Conservation (phyloP, 2,888 invertebrate species). For the Elgonia sp. region DNA sequence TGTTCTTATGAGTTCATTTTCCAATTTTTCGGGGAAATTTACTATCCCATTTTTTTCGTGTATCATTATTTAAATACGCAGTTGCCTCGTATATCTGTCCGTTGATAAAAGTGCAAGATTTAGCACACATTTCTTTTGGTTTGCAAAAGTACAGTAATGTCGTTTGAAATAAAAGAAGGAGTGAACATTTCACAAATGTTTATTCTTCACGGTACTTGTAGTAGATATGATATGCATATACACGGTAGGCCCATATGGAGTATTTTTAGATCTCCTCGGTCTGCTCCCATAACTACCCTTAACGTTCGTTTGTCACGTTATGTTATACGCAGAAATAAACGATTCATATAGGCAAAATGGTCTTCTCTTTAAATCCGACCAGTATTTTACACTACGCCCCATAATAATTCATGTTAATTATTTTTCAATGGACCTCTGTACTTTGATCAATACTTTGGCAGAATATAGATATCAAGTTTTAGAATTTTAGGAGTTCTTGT, state of each 20-base stretch:
- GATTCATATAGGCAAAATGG: slow-evolving; percentile 59
- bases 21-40: background rate
- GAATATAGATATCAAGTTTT: background rate
- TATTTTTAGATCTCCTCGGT: slow-evolving; percentile 70
- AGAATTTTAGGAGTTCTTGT: too few relatives aligned
- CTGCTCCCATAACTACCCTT: slow-evolving; percentile 73
- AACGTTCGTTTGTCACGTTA: slow-evolving; percentile 73
- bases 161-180: slow-evolving; percentile 29
- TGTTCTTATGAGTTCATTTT: background rate
- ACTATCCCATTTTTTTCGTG: background rate
- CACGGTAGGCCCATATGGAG: slow-evolving; percentile 67
- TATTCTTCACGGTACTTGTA: slow-evolving; percentile 66
- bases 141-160: slow-evolving; percentile 52
- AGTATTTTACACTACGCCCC: slow-evolving; percentile 60
- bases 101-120: slow-evolving; percentile 61
- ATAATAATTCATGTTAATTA: slow-evolving; percentile 63
- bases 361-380: slow-evolving; percentile 65
- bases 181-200: slow-evolving; percentile 67
- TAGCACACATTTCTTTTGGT: slow-evolving; percentile 6
- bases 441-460: slow-evolving; percentile 55
- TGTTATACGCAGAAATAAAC: slow-evolving; percentile 69
- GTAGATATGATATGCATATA: slow-evolving; percentile 70
- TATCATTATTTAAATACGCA: slow-evolving; percentile 24
- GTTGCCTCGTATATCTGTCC: slow-evolving; percentile 49
- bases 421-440: slow-evolving; percentile 34